Base-by-base conservation (phyloP, 2,888 invertebrate genomes). In the Noctua fimbriata region DNA sequence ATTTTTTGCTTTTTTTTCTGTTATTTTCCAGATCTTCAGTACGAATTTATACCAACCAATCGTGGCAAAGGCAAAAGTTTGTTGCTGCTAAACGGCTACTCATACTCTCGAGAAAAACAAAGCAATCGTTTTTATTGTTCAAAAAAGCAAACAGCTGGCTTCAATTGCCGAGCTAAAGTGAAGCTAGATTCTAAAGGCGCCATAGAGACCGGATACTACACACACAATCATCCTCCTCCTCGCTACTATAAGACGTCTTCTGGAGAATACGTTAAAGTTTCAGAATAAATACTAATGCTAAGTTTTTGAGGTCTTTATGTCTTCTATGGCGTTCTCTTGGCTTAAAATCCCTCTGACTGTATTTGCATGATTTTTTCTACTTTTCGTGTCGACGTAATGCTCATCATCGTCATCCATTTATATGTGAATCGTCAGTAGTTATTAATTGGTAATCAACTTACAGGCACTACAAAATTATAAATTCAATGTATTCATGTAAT, bases 81-180 rank as follows among this genome's bases (percentile, higher is more conserved):
- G 55, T 70, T 90, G 14, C 79, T 89, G 86, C 49, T 86, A 49
- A 84, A 86, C 1, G 78, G 79, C 9, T 87, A 84, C 67, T 89
- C 90, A 9, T 91, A 85, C 60, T 86, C 87, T 52, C 80, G 83
- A 77, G 72, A 80, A 24, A 79, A 73, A 36, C 78, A 70, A 4
- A 73, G 82, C 6, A 80, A 70, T 41, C 80, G 73, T 44, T 89
- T 72, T 60, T 87, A 88, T 73, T 90, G 89, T 69, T 89, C 88
- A 0, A 84, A 82, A 44, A 83, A 79, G 24, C 44, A 60, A 41
- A 60, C 74, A 1, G n/a, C 6, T 28, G 28, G n/a, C 3, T n/a
- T 4, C 63, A 84, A 85, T n/a, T 88, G 88, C 44, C 77, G 36
- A n/a, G 88, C 84, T 1, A 74, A 67, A 36, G 69, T 88, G 10